phyloP scores from a whole-genome alignment of 1,140 invertebrate species.

The Drosophila sp. region DNA sequence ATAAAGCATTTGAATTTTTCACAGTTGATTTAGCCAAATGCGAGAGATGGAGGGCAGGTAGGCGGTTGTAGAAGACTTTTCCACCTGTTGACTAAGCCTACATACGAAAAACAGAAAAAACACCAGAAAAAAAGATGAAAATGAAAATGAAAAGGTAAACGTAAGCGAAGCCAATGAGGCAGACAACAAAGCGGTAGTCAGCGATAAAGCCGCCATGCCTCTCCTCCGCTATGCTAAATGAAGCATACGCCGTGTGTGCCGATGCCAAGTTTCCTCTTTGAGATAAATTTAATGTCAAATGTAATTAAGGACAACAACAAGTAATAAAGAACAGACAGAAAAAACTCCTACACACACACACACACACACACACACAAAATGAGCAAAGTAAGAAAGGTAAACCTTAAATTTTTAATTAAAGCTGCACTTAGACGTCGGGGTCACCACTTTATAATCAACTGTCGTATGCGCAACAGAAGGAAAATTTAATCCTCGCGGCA shows the following conservation, averaged over 20 bases:
- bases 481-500: slow-evolving; percentile 20
- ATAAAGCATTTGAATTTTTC: slow-evolving; percentile 67
- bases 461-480: slow-evolving; percentile 15
- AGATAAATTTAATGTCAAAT: slow-evolving; percentile 22
- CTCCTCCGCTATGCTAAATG: slow-evolving; percentile 26
- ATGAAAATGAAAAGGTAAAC: slow-evolving; percentile 29
- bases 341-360: too few species aligned
- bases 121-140: slow-evolving; percentile 7
- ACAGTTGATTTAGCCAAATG: slow-evolving; percentile 63
- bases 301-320: slow-evolving; percentile 11
- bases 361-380: not conserved
- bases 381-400: not conserved
- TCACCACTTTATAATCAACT: slow-evolving; percentile 46
- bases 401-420: slow-evolving; percentile 44
- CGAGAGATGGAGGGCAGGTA: slow-evolving; percentile 30
- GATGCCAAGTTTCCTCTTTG: slow-evolving; percentile 9
- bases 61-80: slow-evolving; percentile 21
- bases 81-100: slow-evolving; percentile 57
- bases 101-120: not conserved
- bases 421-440: slow-evolving; percentile 39
- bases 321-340: not conserved
- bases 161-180: slow-evolving; percentile 10
- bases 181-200: slow-evolving; percentile 25
- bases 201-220: slow-evolving; percentile 12
- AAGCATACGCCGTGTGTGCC: slow-evolving; percentile 47